Evolutionary conservation across 2,113 vertebrate genomes (phyloP).

Genomic region (Ptyas mucosa): DNA sequence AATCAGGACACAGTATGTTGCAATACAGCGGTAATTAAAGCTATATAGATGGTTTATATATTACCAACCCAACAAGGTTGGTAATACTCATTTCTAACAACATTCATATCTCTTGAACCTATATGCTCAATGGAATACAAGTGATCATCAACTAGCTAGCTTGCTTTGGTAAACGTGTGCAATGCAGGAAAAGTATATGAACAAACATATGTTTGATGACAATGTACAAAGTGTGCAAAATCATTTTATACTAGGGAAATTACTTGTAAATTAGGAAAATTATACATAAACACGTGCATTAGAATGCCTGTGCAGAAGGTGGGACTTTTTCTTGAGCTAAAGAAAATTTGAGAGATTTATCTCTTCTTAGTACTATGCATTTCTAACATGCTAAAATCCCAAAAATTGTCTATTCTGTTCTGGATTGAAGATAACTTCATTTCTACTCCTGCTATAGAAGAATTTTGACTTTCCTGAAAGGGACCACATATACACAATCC

Average conservation of each 20-base stretch:
- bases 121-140: neutral
- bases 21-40: too few species aligned
- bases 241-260: neutral
- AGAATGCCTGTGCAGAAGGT: neutral
- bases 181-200: neutral
- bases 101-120: neutral
- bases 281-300: neutral
- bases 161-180: neutral
- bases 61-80: too few species aligned
- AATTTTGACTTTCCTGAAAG: neutral
- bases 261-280: neutral
- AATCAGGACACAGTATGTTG: too few species aligned
- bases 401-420: neutral
- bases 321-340: neutral
- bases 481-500: neutral
- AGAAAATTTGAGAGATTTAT: neutral
- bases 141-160: neutral
- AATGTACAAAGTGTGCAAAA: neutral
- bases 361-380: neutral
- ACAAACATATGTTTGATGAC: neutral
- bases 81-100: too few species aligned
- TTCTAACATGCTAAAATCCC: neutral
- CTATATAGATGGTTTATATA: too few species aligned
- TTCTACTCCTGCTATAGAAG: neutral
- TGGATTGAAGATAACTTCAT: neutral